Evolutionary conservation across 1,140 invertebrate species (phyloP).

Genomic region (Berghia stephanieae): DNA sequence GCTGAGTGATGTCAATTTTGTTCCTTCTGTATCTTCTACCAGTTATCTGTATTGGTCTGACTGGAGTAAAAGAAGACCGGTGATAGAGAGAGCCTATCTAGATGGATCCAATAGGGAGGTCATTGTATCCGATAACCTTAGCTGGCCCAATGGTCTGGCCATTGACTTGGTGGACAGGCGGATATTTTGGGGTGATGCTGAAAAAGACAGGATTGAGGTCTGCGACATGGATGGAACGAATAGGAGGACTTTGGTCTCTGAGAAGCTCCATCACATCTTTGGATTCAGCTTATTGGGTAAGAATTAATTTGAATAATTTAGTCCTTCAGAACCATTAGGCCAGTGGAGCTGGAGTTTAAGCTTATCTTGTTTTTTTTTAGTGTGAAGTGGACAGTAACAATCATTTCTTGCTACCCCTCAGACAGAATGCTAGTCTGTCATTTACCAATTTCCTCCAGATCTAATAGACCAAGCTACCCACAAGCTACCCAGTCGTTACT

Average conservation of each 20-base stretch:
- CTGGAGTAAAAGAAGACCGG: slow-evolving; percentile 95
- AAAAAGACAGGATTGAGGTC: slow-evolving; percentile 63
- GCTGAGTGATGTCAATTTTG: no score
- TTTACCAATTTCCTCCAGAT: no score
- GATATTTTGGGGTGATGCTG: slow-evolving; percentile 94
- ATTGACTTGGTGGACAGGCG: slow-evolving; percentile 83
- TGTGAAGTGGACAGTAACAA: no score
- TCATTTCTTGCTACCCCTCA: no score
- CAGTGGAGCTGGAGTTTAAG: no score
- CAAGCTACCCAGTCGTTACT: no score
- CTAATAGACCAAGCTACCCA: no score
- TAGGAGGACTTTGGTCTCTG: slow-evolving; percentile 72
- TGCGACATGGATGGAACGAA: slow-evolving; percentile 61
- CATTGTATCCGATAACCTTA: slow-evolving; percentile 70
- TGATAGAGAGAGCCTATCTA: slow-evolving; percentile 95
- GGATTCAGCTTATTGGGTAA: slow-evolving; percentile 71
- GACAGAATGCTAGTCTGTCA: no score
- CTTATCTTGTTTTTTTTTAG: no score
- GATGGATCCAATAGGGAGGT: slow-evolving; percentile 80
- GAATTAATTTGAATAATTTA: slow-evolving; percentile 24
- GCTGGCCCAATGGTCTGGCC: slow-evolving; percentile 74
- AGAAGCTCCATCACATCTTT: slow-evolving; percentile 86
- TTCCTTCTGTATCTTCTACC: background rate
- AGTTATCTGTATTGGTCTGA: slow-evolving; percentile 93
- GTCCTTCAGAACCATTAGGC: no score